Percentiles rank a stretch among this genome's conserved stretches.
Evolutionary conservation across 1,140 invertebrate genomes (phyloP).

Genomic region (Drosophila guanche): DNA sequence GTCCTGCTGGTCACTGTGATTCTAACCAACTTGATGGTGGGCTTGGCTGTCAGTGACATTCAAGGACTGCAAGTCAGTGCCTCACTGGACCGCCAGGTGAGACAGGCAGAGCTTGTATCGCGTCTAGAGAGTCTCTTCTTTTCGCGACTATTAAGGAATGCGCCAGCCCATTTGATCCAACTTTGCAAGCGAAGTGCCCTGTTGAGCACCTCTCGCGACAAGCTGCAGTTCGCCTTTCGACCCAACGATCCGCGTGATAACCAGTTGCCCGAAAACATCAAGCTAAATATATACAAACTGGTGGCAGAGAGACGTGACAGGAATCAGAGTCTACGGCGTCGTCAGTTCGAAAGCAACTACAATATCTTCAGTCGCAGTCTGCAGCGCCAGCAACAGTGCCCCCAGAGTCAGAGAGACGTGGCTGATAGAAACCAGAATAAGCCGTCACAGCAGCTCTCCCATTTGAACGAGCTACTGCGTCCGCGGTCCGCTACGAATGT

Average conservation of each 20-base stretch:
- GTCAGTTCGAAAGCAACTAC: conserved; percentile 84
- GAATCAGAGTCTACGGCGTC: conserved; percentile 84
- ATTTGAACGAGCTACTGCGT: conserved; percentile 67
- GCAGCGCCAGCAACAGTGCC: conserved; percentile 44
- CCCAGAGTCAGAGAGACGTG: conserved; percentile 21
- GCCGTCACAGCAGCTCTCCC: conserved; percentile 38
- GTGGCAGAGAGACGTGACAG: conserved; percentile 88
- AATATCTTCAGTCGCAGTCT: conserved; percentile 72
- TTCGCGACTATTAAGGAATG: conserved; percentile 88
- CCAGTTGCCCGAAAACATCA: conserved; percentile 89
- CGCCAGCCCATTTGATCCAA: conserved; percentile 87
- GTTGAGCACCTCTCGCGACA: conserved; percentile 88
- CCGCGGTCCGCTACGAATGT: conserved; percentile 80
- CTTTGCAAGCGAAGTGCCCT: conserved; percentile 88
- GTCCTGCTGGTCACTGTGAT: conserved; percentile 93
- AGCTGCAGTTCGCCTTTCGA: conserved; percentile 88
- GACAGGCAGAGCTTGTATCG: conserved; percentile 91
- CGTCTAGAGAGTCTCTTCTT: conserved; percentile 92
- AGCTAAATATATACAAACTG: conserved; percentile 88
- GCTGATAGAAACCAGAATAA: background rate
- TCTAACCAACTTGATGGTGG: conserved; percentile 92
- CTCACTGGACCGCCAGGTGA: conserved; percentile 90
- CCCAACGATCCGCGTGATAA: conserved; percentile 92
- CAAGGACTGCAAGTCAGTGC: conserved; percentile 92
- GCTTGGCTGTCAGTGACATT: conserved; percentile 92